Base-by-base conservation (phyloP, 2,888 invertebrate genomes). In the Rhodophaea formosa region DNA sequence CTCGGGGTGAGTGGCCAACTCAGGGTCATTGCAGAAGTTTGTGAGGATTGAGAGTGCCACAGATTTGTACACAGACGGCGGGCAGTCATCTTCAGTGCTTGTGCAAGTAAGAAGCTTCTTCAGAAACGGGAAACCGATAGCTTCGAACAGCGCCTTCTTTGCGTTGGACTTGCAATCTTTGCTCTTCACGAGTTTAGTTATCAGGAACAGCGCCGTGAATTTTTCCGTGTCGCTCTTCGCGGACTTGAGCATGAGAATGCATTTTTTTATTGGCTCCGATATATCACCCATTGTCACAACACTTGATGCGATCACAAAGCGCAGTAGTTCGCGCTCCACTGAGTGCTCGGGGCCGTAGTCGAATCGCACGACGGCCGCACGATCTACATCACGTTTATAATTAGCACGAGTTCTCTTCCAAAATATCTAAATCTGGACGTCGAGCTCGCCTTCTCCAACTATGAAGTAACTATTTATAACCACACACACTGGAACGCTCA, bases 171-270 rank as follows among this genome's bases (percentile, higher is more conserved):
- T 94, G 78, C 97, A 96, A 72, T 97, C 96, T 76, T 95, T 95
- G 65, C 95, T 95, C 82, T 96, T 96, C 43, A 97, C 95, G 56
- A 97, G 86, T 83, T 97, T 98, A 2, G 97, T 97, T 56, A 97
- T 97, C 95, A 97, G 95, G 81, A 97, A 97, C 53, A 98, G 92
- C 0, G 96, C 97, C 44, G 97, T 97, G 81, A 98, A 97, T 81
- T 97, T 97, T 83, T 97, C 97, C 0, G 97, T 97, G 83, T 98
- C 97, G 79, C 94, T 95, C 72, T 94, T 93, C 10, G 97, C 96
- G 74, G 93, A 93, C 82, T 96, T 95, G 67, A 98, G 84, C 72
- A 97, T 95, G 62, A 94, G 93, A 68, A 95, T 94, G 88, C 97
- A 97, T 92, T 97, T 96, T 83, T 95, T 94, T 64, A 97, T 95